Evolutionary conservation across 64 coral and sea anemone species (phyloP), one percentile per base, ranked within the genome.

Genomic region (Hydrozoanthus tunicans): DNA sequence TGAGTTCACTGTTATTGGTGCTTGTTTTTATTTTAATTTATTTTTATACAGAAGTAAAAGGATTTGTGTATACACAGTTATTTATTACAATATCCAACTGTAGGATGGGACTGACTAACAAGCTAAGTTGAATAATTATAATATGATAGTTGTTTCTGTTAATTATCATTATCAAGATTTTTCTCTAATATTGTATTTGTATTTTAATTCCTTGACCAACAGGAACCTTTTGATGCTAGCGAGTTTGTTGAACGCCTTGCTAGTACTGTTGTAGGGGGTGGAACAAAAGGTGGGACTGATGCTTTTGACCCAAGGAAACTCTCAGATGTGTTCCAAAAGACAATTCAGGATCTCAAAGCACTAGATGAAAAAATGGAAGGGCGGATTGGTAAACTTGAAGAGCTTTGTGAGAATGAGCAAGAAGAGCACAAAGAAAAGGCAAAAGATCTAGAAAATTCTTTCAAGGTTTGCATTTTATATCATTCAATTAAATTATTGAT

Each of bases 191-290:
- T 77, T 53, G 7, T 10, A 58, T 15, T 79, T 56, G 6, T 20
- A 9, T 60, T 4, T 61, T 15, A 4, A 54, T 72, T 54, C 11
- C 26, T 90, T 75, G 72, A 23, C 9, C n/a, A 81, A 2, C 56
- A 98, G 96, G 96, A 95, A 56, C 91, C 94, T 56, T 98, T 98
- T 98, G 93, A 95, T 85, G 91, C 91, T 23, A 59, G 86, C 92
- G 94, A 95, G 58, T 98, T 93, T 93, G 96, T 98, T 59, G 96
- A 98, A 54, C 96, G 96, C 51, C 81, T 98, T 79, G 96, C 94
- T 52, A 98, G 96, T 55, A 98, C 96, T 26, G 93, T 95, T 15
- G 96, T 72, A 55, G 96, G 96, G 85, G 96, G 96, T 12, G 96
- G 96, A 1, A 95, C 90, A 32, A 98, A 93, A 58, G 96, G 96